Percentiles rank a stretch among this genome's conserved stretches.
These are phyloP conservation scores for Microctonus aethiopoides DNA, from an alignment of 2,888 invertebrate genomes.

Conservation along the genomic window DNA sequence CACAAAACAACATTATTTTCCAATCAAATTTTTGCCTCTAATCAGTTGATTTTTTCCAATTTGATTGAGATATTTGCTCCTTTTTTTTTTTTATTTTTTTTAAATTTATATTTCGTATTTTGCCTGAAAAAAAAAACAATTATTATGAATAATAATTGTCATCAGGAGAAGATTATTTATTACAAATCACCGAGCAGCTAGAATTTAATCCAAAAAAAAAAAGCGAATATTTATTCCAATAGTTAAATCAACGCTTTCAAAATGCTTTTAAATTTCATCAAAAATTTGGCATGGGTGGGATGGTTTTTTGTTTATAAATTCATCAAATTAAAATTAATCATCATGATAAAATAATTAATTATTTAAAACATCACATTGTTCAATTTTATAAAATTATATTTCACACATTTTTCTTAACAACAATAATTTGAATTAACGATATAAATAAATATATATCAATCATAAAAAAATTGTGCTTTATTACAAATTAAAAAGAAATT, in stretches of 20 bases:
- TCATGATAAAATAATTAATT: not conserved
- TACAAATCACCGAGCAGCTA: not conserved
- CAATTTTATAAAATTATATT: not conserved
- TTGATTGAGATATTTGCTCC: conserved; percentile 39
- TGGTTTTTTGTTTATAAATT: not conserved
- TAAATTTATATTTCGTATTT: conserved; percentile 59
- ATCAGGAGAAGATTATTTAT: conserved; percentile 9
- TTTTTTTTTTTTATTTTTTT: conserved; percentile 41
- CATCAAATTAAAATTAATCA: not conserved
- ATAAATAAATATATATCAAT: not conserved
- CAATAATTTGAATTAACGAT: not conserved
- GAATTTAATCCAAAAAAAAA: not conserved
- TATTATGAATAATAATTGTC: conserved; percentile 38
- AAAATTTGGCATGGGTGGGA: not conserved
- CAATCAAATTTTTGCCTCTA: conserved; percentile 59
- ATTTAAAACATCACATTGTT: not conserved
- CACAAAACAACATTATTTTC: conserved; percentile 66
- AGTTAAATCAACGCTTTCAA: not conserved
- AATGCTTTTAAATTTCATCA: not conserved
- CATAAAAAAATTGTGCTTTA: not conserved
- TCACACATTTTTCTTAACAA: not conserved
- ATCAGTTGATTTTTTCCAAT: conserved; percentile 53
- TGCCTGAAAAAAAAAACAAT: conserved; percentile 53
- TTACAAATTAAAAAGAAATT: not conserved
- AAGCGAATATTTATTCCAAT: not conserved